Evolutionary conservation across 2,113 vertebrate species (phyloP), one percentile per base, ranked within the genome.

Genomic region (Chrysochloris asiatica): DNA sequence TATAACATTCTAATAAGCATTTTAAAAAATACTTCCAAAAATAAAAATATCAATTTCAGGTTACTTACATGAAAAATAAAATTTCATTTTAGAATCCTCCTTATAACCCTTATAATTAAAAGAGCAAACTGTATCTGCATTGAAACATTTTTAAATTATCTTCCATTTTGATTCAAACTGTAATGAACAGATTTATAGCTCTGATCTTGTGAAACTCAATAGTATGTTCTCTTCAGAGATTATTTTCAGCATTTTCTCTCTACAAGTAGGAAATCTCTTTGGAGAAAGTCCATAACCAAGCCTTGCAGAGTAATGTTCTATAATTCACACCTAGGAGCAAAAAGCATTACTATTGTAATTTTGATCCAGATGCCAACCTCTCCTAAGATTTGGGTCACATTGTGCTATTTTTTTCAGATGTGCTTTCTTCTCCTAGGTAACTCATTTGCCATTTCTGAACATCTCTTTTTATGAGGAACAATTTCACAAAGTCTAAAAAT

Each of bases 11-110:
- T 67, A 93, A 82, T 30, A 75, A 36, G 30, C 43, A 86, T 77
- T 86, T n/a, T 81, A 78, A 13, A 59, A 94, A 95, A 82, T 93
- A 72, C 0, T 67, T 83, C 50, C 67, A 77, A 65, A 95, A 89
- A 90, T 89, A 28, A 92, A 93, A 88, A 78, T 90, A 21, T 52
- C 67, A 91, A n/a, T 56, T 65, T 6, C 72, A 72, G 85, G 52
- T 88, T 84, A 45, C 33, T 81, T 83, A 75, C 50, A 72, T 87
- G 76, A 67, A 90, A 89, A 79, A 77, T 73, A 48, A 88, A 56
- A 50, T 67, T 83, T 80, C 14, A 48, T 65, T 63, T 72, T 76
- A 36, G 19, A 67, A 17, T 84, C 30, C 54, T 88, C 10, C 28
- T 71, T 63, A 24, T 0, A 41, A 33, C 9, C 4, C 8, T 54